Evolutionary conservation across 2,113 vertebrate species (phyloP), one percentile per base, ranked within the genome.

Genomic region (Oncorhynchus mykiss): DNA sequence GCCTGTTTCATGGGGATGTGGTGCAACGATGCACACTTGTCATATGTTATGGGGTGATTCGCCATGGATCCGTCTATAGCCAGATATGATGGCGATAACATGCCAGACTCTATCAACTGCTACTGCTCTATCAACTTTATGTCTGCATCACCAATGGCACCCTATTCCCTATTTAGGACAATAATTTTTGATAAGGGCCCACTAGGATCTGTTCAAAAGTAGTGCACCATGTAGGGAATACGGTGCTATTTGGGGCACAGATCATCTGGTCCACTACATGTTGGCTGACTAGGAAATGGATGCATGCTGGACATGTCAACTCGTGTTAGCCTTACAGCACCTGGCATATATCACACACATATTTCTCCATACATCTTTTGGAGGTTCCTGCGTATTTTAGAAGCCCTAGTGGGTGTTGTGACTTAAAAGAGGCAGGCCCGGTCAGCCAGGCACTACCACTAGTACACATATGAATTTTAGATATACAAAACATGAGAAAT

Each of bases 41-140:
- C 81, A 70, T 74, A 78, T 73, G 81, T 59, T 72, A 78, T 71
- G 77, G 49, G 31, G 69, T 76, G 71, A 79, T 85, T 78, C 64
- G 49, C 85, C 70, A 24, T 20, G 45, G 76, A 75, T 73, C 31
- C 31, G 2, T 49, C 59, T 76, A 59, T 20, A n/a, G 29, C 67
- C 65, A 16, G 65, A 16, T 12, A 27, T 67, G 13, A 68, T 39
- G 27, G 18, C 8, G 31, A 34, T 29, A 8, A 68, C 31, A 39
- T n/a, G 31, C 31, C 29, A 39, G 16, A 45, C 9, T 45, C 27
- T 27, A 27, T 27, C 27, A 27, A 27, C 27, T 27, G 27, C 39
- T 11, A 45, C 39, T 45, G 9, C 39, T 45, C 39, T 45, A 45
- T 45, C 39, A 45, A 45, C 9, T 45, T 11, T 3, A 45, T 45